Evolutionary conservation across 2,888 invertebrate species (phyloP).

Genomic region (Epinotia demarniana): DNA sequence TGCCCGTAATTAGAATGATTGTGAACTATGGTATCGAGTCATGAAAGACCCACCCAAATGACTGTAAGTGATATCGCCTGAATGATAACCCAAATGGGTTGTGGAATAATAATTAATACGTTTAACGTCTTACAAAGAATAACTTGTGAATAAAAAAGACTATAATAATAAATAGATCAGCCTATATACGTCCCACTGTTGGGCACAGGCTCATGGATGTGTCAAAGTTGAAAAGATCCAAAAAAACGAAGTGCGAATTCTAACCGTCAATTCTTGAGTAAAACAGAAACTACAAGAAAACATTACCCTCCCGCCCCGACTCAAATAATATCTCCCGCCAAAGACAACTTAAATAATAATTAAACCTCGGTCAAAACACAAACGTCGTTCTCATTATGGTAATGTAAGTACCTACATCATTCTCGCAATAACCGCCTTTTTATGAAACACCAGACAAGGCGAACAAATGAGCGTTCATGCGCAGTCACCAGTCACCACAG

Average conservation of each 20-base stretch:
- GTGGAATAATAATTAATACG: not conserved
- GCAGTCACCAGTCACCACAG: not conserved
- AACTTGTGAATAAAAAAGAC: too few species aligned
- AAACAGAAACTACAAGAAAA: too few species aligned
- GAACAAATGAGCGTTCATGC: constrained; percentile 6
- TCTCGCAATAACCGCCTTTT: constrained; percentile 17
- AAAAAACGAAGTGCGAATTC: too few species aligned
- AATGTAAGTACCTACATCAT: constrained; percentile 12
- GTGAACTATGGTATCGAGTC: too few species aligned
- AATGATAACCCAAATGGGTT: not conserved
- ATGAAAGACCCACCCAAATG: not conserved
- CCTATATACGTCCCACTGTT: too few species aligned
- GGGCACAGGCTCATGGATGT: too few species aligned
- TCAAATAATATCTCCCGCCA: not conserved
- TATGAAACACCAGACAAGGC: constrained; percentile 6
- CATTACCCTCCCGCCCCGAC: too few species aligned
- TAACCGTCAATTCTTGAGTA: too few species aligned
- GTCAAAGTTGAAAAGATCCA: too few species aligned
- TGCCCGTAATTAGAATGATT: too few species aligned
- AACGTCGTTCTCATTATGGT: constrained; percentile 18
- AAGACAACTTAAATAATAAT: not conserved
- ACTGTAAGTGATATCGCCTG: not conserved
- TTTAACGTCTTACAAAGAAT: not conserved
- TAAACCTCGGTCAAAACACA: constrained; percentile 12
- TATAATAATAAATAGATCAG: too few species aligned